These are phyloP conservation scores for Nestor notabilis DNA, from an alignment of 2,113 vertebrate species.

Conservation along the genomic window DNA sequence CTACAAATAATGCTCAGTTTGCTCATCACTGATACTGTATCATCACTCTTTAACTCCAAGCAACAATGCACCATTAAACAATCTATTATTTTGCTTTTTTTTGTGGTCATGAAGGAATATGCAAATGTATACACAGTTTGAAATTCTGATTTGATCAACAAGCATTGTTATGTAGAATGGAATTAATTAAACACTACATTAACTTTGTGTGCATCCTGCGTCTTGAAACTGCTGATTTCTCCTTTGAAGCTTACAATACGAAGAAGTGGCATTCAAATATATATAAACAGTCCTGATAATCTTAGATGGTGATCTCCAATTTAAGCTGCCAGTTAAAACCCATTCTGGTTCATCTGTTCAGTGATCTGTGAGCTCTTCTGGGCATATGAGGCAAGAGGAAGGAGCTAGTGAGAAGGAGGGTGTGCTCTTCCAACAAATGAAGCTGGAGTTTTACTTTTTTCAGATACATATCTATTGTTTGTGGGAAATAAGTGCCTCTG, in stretches of 20 bases:
- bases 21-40: not conserved
- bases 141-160: conserved; percentile 23
- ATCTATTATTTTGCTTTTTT: not conserved
- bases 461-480: not conserved
- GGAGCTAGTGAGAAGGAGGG: not conserved
- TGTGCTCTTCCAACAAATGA: not conserved
- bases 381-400: not conserved
- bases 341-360: not conserved
- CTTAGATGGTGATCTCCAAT: not conserved
- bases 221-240: not conserved
- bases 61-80: not conserved
- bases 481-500: not conserved
- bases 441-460: not conserved
- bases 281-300: not conserved
- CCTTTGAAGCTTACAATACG: not conserved
- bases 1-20: not conserved
- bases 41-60: not conserved
- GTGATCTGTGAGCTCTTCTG: not conserved
- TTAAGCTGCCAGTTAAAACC: not conserved
- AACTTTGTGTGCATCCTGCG: not conserved
- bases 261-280: not conserved
- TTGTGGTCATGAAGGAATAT: not conserved
- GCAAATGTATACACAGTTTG: not conserved
- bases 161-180: not conserved
- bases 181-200: conserved; percentile 28